Percentiles rank a stretch among this genome's conserved stretches.
phyloP scores from a whole-genome alignment of 2,888 invertebrate genomes.

The Chrysodeixis includens region DNA sequence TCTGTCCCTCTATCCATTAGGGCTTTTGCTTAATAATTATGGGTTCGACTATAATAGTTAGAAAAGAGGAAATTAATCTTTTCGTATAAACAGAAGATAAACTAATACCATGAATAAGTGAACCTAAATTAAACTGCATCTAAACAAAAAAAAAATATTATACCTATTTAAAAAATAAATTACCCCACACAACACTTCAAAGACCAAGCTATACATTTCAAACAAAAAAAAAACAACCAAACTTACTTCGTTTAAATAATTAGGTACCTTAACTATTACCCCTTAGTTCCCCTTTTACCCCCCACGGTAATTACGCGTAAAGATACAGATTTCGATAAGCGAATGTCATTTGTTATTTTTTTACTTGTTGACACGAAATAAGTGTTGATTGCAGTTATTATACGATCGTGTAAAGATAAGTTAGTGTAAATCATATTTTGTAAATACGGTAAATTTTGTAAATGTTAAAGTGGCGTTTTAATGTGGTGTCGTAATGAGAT shows the following conservation, averaged over 20 bases:
- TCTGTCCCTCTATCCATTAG: no score
- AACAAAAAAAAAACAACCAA: background rate
- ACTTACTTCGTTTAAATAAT: conserved; percentile 38
- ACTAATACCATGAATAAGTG: no score
- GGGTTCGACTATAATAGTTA: no score
- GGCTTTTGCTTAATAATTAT: no score
- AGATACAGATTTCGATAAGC: conserved; percentile 75
- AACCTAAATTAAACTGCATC: no score
- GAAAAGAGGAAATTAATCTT: no score
- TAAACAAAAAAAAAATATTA: no score
- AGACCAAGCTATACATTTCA: background rate
- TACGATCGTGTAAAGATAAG: conserved; percentile 77
- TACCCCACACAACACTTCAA: no score
- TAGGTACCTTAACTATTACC: conserved; percentile 31
- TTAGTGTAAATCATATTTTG: conserved; percentile 63
- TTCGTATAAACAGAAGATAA: no score
- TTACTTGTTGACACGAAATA: conserved; percentile 81
- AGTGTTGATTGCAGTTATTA: conserved; percentile 81
- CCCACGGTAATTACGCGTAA: conserved; percentile 69
- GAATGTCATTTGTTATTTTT: conserved; percentile 83
- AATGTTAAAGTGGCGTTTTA: conserved; percentile 37
- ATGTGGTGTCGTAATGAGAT: conserved; percentile 30
- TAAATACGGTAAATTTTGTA: conserved; percentile 53
- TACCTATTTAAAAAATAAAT: no score
- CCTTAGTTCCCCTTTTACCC: conserved; percentile 40